Percentiles rank a stretch among this genome's conserved stretches.
phyloP scores from a whole-genome alignment of 2,113 vertebrate species.

The Delphinapterus leucas region DNA sequence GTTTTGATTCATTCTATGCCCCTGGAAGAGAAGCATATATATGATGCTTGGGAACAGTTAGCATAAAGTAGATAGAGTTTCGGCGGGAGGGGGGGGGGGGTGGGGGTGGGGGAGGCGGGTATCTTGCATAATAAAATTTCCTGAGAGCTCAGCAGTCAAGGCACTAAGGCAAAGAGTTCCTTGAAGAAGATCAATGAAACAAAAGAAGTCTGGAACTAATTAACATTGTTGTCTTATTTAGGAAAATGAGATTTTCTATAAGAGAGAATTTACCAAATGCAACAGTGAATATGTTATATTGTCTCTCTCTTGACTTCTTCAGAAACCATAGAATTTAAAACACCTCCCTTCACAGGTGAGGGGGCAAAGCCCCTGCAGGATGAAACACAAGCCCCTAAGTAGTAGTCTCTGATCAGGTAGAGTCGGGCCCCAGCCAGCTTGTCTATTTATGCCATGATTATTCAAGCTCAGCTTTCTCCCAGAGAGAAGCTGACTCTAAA shows the following conservation, averaged over 20 bases:
- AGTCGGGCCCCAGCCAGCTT: neutral
- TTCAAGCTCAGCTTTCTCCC: neutral
- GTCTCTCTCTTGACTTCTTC: slow-evolving; percentile 8
- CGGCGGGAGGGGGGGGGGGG: neutral
- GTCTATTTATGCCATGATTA: neutral
- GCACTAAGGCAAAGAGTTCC: neutral
- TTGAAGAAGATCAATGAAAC: neutral
- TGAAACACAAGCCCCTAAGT: neutral
- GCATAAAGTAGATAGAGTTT: neutral
- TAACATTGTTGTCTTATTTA: slow-evolving; percentile 23
- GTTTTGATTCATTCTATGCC: neutral
- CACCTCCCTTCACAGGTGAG: neutral
- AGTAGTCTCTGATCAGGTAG: neutral
- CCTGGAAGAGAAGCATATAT: neutral
- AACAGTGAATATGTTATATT: neutral
- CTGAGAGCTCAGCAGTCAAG: neutral
- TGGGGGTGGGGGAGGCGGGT: too few relatives aligned
- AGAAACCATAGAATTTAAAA: slow-evolving; percentile 27
- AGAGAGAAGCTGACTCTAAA: neutral
- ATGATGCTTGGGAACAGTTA: neutral
- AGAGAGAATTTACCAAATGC: neutral
- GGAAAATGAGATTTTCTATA: slow-evolving; percentile 8
- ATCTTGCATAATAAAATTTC: slow-evolving; percentile 17
- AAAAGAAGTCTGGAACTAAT: neutral
- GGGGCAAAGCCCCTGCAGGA: neutral